These are phyloP conservation scores for Pristionchus japonicus DNA, from an alignment of 2,888 invertebrate species.

Conservation along the genomic window DNA sequence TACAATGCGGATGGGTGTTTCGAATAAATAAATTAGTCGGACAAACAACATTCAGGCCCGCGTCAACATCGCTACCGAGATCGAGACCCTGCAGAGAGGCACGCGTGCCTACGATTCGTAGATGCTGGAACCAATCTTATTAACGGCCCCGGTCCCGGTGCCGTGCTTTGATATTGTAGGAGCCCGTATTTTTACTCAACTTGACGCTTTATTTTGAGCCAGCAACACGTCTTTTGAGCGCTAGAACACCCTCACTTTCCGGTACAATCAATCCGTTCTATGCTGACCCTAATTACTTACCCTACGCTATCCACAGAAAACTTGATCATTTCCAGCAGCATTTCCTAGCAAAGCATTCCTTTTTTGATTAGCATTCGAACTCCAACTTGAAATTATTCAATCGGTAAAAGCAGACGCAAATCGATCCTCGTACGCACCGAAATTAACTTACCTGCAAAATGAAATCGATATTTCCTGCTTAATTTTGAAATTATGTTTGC, in stretches of 20 bases:
- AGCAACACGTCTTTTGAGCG: neutral
- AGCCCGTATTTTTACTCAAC: too few species aligned
- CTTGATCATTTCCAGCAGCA: neutral
- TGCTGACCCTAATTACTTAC: neutral
- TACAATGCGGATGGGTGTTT: too few species aligned
- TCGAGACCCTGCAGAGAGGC: constrained; percentile 54
- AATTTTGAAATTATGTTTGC: neutral
- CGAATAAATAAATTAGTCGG: neutral
- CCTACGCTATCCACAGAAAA: neutral
- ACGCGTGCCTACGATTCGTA: constrained; percentile 1
- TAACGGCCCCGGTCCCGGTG: too few species aligned
- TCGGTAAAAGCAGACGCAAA: neutral
- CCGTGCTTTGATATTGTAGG: too few species aligned
- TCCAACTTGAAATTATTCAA: too few species aligned
- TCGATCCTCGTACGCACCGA: neutral
- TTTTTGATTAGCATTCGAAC: neutral
- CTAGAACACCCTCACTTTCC: neutral
- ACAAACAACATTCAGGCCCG: constrained; percentile 69
- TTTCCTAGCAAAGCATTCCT: neutral
- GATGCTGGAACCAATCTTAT: neutral
- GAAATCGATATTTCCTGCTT: neutral
- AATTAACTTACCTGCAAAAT: neutral
- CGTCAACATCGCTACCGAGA: constrained; percentile 75
- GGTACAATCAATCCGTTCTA: neutral
- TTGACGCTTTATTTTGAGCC: neutral